Evolutionary conservation across 2,797 vertebrate species (phyloP).

Genomic region (Coregonus sp.): DNA sequence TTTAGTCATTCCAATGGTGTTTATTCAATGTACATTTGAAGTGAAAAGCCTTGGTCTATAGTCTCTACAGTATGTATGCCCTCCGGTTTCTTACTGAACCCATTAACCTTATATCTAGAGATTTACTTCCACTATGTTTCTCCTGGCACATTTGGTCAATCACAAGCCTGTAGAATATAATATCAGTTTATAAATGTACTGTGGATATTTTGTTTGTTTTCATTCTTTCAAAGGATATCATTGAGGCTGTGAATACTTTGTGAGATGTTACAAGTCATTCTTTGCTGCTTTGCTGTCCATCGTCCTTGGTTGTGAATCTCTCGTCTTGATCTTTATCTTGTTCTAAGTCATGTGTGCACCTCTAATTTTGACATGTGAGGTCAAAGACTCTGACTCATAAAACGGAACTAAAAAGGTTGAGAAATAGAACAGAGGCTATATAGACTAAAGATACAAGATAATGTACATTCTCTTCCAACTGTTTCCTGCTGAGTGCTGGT

Average conservation of each 20-base stretch:
- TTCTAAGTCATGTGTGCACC: too few relatives aligned
- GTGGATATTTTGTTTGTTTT: background rate
- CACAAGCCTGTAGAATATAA: background rate
- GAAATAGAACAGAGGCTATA: background rate
- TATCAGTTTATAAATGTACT: background rate
- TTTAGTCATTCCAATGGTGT: too few relatives aligned
- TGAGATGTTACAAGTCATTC: too few relatives aligned
- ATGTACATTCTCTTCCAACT: background rate
- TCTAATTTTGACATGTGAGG: background rate
- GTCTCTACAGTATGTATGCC: background rate
- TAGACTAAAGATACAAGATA: background rate
- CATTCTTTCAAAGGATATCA: background rate
- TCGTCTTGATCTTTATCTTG: background rate
- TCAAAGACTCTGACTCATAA: background rate
- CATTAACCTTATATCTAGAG: background rate
- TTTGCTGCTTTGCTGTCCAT: background rate
- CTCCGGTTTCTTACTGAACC: constrained; percentile 5
- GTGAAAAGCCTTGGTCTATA: background rate
- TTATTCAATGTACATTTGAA: too few relatives aligned
- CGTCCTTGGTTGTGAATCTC: background rate
- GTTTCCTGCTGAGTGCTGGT: constrained; percentile 6
- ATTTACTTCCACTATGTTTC: background rate
- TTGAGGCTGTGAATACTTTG: background rate
- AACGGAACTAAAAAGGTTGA: background rate
- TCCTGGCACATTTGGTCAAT: background rate